Evolutionary conservation across 2,888 invertebrate genomes (phyloP).

Genomic region (Hypolimnas misippus): DNA sequence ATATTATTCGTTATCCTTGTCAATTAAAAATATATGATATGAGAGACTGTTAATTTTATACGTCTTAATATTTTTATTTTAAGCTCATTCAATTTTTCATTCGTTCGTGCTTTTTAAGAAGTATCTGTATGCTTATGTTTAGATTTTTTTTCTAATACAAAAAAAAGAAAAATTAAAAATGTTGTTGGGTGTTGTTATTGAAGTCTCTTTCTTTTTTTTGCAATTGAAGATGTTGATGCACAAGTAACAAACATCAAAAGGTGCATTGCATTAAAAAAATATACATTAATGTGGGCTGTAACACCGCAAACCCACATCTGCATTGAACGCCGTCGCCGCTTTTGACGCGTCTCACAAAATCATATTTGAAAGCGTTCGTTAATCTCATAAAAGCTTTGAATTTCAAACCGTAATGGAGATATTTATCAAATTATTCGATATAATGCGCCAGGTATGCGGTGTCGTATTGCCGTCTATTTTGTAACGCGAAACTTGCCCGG

Average conservation of each 20-base stretch:
- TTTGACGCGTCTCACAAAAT: slow-evolving; percentile 28
- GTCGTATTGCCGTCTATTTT: slow-evolving; percentile 42
- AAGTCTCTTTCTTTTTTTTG: neutral
- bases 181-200: too few relatives aligned
- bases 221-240: neutral
- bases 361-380: slow-evolving; percentile 42
- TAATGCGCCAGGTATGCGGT: slow-evolving; percentile 49
- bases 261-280: neutral
- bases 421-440: slow-evolving; percentile 56
- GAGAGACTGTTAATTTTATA: neutral
- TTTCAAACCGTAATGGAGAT: slow-evolving; percentile 52
- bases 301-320: slow-evolving; percentile 17
- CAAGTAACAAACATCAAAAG: slow-evolving; percentile 1
- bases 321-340: slow-evolving; percentile 1
- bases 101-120: too few relatives aligned
- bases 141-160: too few relatives aligned
- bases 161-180: too few relatives aligned
- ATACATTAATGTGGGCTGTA: slow-evolving; percentile 1
- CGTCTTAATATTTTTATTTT: neutral
- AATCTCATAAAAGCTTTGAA: slow-evolving; percentile 54
- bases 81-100: too few relatives aligned
- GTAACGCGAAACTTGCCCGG: slow-evolving; percentile 40
- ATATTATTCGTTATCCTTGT: neutral
- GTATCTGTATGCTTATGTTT: too few relatives aligned
- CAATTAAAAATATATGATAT: neutral